Conservation (phyloP, 2,888 invertebrate species). For the Diadegma fenestrale region DNA sequence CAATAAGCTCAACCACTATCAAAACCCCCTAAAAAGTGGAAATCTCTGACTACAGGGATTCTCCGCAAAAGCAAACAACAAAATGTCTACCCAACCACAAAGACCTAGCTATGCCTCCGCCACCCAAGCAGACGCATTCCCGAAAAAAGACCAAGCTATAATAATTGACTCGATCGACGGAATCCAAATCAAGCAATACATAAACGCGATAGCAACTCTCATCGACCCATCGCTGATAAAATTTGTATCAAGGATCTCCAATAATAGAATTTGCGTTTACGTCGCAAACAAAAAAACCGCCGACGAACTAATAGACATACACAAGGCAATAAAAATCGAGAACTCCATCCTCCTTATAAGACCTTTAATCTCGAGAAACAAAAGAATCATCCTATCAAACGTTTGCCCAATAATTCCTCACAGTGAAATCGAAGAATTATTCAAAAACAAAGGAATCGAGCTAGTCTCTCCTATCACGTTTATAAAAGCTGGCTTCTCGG, state of each 20-base stretch:
- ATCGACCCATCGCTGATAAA: slow-evolving; percentile 34
- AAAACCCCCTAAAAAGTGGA: neutral
- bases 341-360: slow-evolving; percentile 54
- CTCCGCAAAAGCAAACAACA: neutral
- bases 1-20: neutral
- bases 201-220: slow-evolving; percentile 14
- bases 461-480: slow-evolving; percentile 64
- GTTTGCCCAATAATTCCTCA: slow-evolving; percentile 69
- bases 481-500: slow-evolving; percentile 64
- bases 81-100: slow-evolving; percentile 6
- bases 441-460: slow-evolving; percentile 57
- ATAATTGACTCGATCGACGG: slow-evolving; percentile 48
- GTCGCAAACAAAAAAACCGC: slow-evolving; percentile 38
- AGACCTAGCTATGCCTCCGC: slow-evolving; percentile 25
- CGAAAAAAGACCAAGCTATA: slow-evolving; percentile 50
- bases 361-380: slow-evolving; percentile 66
- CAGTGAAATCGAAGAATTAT: slow-evolving; percentile 51
- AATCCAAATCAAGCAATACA: slow-evolving; percentile 37
- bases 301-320: slow-evolving; percentile 41
- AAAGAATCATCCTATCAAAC: slow-evolving; percentile 66
- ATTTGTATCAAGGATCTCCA: slow-evolving; percentile 54
- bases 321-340: slow-evolving; percentile 58
- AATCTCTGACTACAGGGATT: slow-evolving; percentile 24
- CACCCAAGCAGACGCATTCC: slow-evolving; percentile 6
- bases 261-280: slow-evolving; percentile 52